Conservation (phyloP, 2,113 vertebrate species). For the Hyperopisus bebe region DNA sequence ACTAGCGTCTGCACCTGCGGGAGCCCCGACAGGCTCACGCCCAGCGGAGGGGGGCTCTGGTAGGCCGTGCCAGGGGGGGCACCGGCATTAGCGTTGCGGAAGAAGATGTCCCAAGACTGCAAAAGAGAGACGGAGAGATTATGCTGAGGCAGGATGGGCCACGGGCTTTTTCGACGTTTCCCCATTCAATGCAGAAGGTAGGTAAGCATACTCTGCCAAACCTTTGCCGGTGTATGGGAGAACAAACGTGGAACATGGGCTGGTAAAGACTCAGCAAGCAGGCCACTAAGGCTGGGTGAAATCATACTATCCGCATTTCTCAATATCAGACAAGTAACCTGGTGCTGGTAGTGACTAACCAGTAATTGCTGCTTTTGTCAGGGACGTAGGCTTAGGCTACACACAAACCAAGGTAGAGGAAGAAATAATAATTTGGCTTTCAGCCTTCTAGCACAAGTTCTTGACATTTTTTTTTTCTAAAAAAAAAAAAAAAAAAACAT, state of each 20-base stretch:
- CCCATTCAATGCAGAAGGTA: neutral
- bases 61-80: constrained; percentile 87
- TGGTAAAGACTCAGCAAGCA: neutral
- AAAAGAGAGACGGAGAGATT: constrained; percentile 18
- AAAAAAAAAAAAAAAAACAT: too few species aligned
- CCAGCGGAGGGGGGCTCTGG: constrained; percentile 83
- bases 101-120: constrained; percentile 98
- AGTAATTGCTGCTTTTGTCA: neutral
- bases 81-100: constrained; percentile 90
- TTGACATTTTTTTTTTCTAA: neutral
- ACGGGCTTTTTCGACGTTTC: neutral
- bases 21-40: constrained; percentile 53
- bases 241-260: neutral
- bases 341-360: neutral
- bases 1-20: constrained; percentile 71
- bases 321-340: neutral
- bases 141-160: neutral
- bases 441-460: neutral
- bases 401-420: neutral
- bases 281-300: neutral
- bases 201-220: neutral
- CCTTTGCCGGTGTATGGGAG: neutral
- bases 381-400: neutral
- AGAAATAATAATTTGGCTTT: neutral
- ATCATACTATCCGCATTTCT: neutral